Percentiles rank a stretch among this genome's conserved stretches.
phyloP scores from a whole-genome alignment of 2,888 invertebrate genomes.

The Lochmaea crataegi region DNA sequence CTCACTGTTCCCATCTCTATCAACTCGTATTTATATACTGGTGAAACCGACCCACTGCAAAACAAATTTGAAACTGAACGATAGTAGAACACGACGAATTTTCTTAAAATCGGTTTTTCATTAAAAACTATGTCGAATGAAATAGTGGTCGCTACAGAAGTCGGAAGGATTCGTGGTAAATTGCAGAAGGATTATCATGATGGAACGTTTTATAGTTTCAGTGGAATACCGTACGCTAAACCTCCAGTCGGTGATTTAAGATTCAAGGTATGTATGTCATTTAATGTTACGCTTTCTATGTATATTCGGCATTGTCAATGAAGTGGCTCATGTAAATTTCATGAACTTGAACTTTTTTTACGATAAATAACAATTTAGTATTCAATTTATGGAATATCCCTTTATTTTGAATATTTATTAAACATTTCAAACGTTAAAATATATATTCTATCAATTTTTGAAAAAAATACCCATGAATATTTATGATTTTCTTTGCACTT shows the following conservation, averaged over 20 bases:
- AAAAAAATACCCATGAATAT: too few relatives aligned
- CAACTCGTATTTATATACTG: constrained; percentile 5
- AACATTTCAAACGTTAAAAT: too few relatives aligned
- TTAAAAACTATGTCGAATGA: constrained; percentile 23
- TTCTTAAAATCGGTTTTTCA: background rate
- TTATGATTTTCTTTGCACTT: too few relatives aligned
- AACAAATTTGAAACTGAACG: background rate
- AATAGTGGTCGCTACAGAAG: constrained; percentile 46
- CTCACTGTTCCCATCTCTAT: constrained; percentile 8
- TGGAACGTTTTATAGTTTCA: constrained; percentile 56
- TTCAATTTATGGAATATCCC: too few relatives aligned
- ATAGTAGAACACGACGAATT: background rate
- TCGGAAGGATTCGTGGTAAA: constrained; percentile 56
- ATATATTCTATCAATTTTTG: too few relatives aligned
- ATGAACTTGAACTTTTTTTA: too few relatives aligned
- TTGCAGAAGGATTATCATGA: constrained; percentile 52
- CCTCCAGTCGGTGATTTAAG: constrained; percentile 57
- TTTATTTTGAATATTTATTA: too few relatives aligned
- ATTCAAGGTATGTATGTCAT: constrained; percentile 58
- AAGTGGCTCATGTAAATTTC: too few relatives aligned
- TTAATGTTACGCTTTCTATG: too few relatives aligned
- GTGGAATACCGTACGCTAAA: constrained; percentile 61
- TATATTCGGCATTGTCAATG: too few relatives aligned
- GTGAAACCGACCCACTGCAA: background rate
- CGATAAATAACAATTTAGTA: too few relatives aligned